Evolutionary conservation across 1,140 invertebrate species (phyloP).

Genomic region (Drosophila nigromelanica): DNA sequence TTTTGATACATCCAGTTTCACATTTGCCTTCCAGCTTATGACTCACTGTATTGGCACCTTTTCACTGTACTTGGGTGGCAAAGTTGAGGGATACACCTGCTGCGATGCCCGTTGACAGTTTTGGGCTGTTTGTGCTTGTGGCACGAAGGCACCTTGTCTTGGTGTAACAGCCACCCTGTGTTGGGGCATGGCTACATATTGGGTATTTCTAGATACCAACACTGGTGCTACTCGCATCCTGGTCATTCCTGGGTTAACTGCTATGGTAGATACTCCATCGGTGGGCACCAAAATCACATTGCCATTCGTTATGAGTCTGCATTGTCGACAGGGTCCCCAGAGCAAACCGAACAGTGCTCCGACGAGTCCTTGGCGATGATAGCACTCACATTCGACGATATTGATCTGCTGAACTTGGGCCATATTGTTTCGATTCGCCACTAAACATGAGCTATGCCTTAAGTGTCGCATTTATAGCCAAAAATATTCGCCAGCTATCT

Average conservation of each 20-base stretch:
- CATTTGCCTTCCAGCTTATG: neutral
- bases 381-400: conserved; percentile 45
- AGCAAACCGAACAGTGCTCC: conserved; percentile 30
- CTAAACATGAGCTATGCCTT: conserved; percentile 1
- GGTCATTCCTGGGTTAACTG: conserved; percentile 4
- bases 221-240: conserved; percentile 15
- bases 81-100: conserved; percentile 15
- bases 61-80: conserved; percentile 58
- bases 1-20: neutral
- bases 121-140: conserved; percentile 18
- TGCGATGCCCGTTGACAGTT: conserved; percentile 14
- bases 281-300: conserved; percentile 54
- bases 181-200: conserved; percentile 1
- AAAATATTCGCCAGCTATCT: neutral
- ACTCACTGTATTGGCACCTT: conserved; percentile 5
- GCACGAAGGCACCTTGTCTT: conserved; percentile 27
- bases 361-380: conserved; percentile 46
- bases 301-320: conserved; percentile 46
- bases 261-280: conserved; percentile 1
- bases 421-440: conserved; percentile 25
- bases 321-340: conserved; percentile 61
- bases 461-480: conserved; percentile 30
- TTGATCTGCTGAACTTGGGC: conserved; percentile 31
- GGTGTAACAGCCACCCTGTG: neutral
- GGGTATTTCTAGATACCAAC: conserved; percentile 14